These are phyloP conservation scores for Scatophagus argus DNA, from an alignment of 2,113 vertebrate genomes.

Conservation along the genomic window DNA sequence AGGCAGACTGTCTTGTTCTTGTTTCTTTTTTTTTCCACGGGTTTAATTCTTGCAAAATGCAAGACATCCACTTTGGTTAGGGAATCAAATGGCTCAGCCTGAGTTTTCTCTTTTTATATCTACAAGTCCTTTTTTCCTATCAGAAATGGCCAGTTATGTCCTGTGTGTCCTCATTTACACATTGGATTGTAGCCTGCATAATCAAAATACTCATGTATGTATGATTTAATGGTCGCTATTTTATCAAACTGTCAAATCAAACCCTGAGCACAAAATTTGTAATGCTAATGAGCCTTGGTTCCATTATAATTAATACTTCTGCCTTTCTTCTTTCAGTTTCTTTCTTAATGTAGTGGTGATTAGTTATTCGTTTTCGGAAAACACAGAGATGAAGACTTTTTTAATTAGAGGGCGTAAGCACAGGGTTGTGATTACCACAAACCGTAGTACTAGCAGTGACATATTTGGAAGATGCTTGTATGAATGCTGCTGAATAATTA, in stretches of 20 bases:
- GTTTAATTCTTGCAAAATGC: slow-evolving; percentile 47
- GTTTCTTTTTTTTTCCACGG: slow-evolving; percentile 28
- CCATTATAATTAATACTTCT: not conserved
- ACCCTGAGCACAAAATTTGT: not conserved
- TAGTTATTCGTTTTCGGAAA: slow-evolving; percentile 7
- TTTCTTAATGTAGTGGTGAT: not conserved
- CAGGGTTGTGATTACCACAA: not conserved
- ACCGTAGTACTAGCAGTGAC: slow-evolving; percentile 17
- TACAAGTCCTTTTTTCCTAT: slow-evolving; percentile 13
- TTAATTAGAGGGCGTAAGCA: not conserved
- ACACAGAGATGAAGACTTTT: not conserved
- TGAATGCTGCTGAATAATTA: slow-evolving; percentile 46
- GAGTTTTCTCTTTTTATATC: slow-evolving; percentile 21
- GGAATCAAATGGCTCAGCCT: slow-evolving; percentile 36
- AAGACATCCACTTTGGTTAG: slow-evolving; percentile 20
- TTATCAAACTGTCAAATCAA: not conserved
- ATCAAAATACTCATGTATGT: not conserved
- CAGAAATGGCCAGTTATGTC: not conserved
- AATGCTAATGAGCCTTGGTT: not conserved
- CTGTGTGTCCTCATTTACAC: not conserved
- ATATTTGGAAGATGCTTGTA: slow-evolving; percentile 25
- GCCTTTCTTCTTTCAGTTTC: not conserved
- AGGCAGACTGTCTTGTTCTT: slow-evolving; percentile 32
- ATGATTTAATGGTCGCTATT: not conserved
- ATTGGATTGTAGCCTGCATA: slow-evolving; percentile 4